Evolutionary conservation across 1,140 invertebrate species (phyloP).

Genomic region (Drosophila novamexicana): DNA sequence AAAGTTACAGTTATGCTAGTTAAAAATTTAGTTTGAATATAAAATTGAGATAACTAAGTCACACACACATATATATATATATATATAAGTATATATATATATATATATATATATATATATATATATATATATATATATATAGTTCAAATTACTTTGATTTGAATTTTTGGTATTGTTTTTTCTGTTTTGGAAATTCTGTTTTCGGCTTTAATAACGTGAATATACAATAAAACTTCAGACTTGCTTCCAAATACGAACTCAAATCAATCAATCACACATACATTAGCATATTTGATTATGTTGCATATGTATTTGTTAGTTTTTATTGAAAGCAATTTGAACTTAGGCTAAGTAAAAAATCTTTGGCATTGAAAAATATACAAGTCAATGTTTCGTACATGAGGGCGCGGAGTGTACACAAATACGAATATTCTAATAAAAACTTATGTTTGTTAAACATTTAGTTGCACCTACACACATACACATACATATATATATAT

Average conservation of each 20-base stretch:
- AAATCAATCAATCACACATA: conserved; percentile 14
- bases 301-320: background rate
- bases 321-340: conserved; percentile 57
- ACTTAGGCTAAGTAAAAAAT: conserved; percentile 70
- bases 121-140: conserved; percentile 17
- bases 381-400: conserved; percentile 39
- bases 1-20: conserved; percentile 79
- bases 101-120: conserved; percentile 13
- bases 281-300: background rate
- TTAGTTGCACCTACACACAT: conserved; percentile 11
- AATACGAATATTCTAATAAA: conserved; percentile 28
- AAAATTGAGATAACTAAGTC: conserved; percentile 80
- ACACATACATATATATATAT: conserved; percentile 2
- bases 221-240: conserved; percentile 45
- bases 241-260: conserved; percentile 26
- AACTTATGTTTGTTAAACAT: conserved; percentile 23
- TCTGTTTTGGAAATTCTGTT: conserved; percentile 16
- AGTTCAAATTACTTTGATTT: conserved; percentile 2
- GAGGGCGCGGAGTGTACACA: conserved; percentile 36
- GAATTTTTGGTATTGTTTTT: conserved; percentile 1
- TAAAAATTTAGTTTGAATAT: conserved; percentile 79
- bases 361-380: conserved; percentile 75
- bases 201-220: conserved; percentile 51
- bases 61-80: conserved; percentile 18
- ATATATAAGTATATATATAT: conserved; percentile 6